These are phyloP conservation scores for Sarcophaga peregrina DNA, from an alignment of 1,140 invertebrate genomes.

Conservation along the genomic window DNA sequence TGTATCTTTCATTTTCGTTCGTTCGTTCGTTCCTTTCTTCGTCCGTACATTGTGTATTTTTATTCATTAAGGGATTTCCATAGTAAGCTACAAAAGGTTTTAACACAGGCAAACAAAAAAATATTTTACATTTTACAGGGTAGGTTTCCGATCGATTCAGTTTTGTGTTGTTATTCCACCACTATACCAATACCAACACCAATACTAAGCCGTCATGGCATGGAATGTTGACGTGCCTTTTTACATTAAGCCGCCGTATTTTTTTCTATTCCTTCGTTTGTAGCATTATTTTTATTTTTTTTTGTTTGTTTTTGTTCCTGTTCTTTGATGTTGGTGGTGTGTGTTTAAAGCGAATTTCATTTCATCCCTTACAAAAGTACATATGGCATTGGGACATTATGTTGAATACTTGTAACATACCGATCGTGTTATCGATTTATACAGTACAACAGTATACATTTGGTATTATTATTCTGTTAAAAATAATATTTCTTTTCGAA, in stretches of 20 bases:
- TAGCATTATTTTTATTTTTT: not conserved
- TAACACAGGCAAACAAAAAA: not conserved
- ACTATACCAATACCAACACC: not conserved
- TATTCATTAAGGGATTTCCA: conserved; percentile 24
- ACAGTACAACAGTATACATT: not conserved
- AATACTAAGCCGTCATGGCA: conserved; percentile 27
- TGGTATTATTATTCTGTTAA: too few relatives aligned
- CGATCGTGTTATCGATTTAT: not conserved
- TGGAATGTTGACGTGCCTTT: conserved; percentile 39
- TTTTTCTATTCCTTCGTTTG: conserved; percentile 4
- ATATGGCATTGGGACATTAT: not conserved
- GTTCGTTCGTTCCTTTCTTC: too few relatives aligned
- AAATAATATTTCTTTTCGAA: too few relatives aligned
- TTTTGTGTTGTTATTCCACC: conserved; percentile 25
- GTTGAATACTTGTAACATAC: not conserved
- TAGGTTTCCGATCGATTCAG: conserved; percentile 32
- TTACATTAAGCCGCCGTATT: not conserved
- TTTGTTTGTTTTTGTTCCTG: not conserved
- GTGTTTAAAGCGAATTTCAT: conserved; percentile 32
- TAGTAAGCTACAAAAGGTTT: not conserved
- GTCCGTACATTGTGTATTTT: not conserved
- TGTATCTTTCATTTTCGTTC: not conserved
- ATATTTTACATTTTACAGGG: conserved; percentile 10
- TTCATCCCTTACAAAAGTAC: conserved; percentile 9
- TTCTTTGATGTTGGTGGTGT: not conserved